Evolutionary conservation across 1,140 invertebrate species (phyloP), one percentile per base, ranked within the genome.

Genomic region (Gonioctena quinquepunctata): DNA sequence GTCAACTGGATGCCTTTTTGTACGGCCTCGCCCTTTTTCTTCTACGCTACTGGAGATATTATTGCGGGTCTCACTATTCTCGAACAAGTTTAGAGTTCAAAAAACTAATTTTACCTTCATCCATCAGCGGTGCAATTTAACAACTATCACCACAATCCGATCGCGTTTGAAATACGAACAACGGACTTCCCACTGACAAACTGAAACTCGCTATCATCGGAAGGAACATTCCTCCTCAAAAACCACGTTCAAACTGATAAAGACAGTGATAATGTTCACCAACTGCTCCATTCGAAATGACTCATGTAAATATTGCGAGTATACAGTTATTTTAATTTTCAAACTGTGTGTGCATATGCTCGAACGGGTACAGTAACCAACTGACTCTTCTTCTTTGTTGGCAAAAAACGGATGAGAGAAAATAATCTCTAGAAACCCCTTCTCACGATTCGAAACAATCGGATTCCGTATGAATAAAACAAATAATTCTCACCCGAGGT

Each of bases 201-300:
- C 33, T 42, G 11, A 42, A 42, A 42, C 33, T 11, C 33, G 33
- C 13, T 42, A 13, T 11, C 16, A 42, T 42, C 33, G 33, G 33
- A 8, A 42, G 33, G 16, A 13, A 42, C 33, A 42, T 42, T 42
- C 33, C 33, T 42, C 6, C 33, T 42, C 23, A 4, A 16, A 69
- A 69, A 63, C 52, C 49, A 62, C 60, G 21, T 48, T 11, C 18
- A 62, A 67, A 59, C 56, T 59, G 56, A 59, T 59, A 59, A 59
- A 59, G 25, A 25, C 26, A 59, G 26, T 25, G 25, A 59, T 59
- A 59, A 26, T 59, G 23, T 59, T 59, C 56, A 59, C 25, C 56
- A 23, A 59, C 56, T 59, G 21, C n/a, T 42, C 33, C 33, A 42
- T n/a, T 42, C n/a, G 25, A 59, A 59, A 23, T 59, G 56, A 59